Evolutionary conservation across 2,113 vertebrate genomes (phyloP).

Genomic region (Amia ocellicauda): DNA sequence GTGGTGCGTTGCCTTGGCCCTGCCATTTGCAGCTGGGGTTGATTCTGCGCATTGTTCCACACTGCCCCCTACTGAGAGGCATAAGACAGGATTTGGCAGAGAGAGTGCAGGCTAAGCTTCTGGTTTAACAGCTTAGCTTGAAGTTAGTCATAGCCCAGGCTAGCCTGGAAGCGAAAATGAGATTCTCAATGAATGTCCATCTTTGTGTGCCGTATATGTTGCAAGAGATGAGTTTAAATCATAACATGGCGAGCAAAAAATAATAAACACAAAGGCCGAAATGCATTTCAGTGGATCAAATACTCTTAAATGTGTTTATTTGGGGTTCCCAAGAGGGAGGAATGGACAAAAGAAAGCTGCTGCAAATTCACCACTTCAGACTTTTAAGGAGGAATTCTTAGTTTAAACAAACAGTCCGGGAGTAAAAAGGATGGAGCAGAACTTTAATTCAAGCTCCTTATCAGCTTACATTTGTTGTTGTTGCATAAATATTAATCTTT

Average conservation of each 20-base stretch:
- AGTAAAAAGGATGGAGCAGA: slow-evolving; percentile 41
- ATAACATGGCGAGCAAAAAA: slow-evolving; percentile 32
- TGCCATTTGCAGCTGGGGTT: no score
- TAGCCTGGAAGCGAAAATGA: no score
- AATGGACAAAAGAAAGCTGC: slow-evolving; percentile 40
- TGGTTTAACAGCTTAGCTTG: no score
- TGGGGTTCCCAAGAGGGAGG: slow-evolving; percentile 52
- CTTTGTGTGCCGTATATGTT: neutral
- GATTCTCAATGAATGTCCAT: neutral
- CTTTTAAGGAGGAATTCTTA: slow-evolving; percentile 46
- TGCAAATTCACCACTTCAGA: slow-evolving; percentile 8
- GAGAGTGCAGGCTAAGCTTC: no score
- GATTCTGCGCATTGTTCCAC: no score
- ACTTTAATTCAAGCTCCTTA: slow-evolving; percentile 30
- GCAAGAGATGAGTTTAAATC: neutral
- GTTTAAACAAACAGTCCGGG: slow-evolving; percentile 53
- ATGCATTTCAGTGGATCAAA: slow-evolving; percentile 41
- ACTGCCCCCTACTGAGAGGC: no score
- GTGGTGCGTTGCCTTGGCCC: no score
- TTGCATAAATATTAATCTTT: no score
- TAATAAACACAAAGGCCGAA: slow-evolving; percentile 55
- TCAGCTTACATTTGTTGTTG: no score
- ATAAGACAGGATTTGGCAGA: no score
- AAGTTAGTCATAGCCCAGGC: no score
- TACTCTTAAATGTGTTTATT: slow-evolving; percentile 52